Base-by-base conservation (phyloP, 1,140 invertebrate species). In the Eriocheir sinensis region DNA sequence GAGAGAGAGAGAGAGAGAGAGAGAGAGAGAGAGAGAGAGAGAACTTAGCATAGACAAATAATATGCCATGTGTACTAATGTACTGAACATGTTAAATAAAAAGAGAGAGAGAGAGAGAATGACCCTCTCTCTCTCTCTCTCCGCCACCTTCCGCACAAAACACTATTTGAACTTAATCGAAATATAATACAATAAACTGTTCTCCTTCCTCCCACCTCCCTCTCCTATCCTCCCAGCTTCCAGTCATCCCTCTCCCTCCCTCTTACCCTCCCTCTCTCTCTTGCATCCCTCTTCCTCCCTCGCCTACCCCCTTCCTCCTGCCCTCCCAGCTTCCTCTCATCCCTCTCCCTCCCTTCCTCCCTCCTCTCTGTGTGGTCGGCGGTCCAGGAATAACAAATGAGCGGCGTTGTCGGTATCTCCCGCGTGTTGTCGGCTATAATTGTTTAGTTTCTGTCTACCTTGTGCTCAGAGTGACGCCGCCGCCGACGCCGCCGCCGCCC, bases 71-170 rank as follows among this genome's bases (percentile, higher is more conserved):
- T n/a, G n/a, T n/a, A n/a, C n/a, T n/a, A n/a, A n/a, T n/a, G n/a
- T n/a, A n/a, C n/a, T n/a, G n/a, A n/a, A n/a, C n/a, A n/a, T n/a
- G n/a, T n/a, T n/a, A n/a, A n/a, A n/a, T n/a, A n/a, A n/a, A n/a
- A n/a, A n/a, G n/a, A n/a, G 60, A 72, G 60, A 72, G 60, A 72
- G 60, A 72, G 60, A 72, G 60, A 72, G 60, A 72, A n/a, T 72
- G 21, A 72, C 12, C n/a, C 60, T 21, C 60, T 1, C 60, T n/a
- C 27, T n/a, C 27, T n/a, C 60, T n/a, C n/a, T n/a, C 12, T 72
- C 27, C n/a, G 9, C 60, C n/a, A 1, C 60, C 60, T n/a, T 72
- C 60, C 60, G n/a, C 27, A 72, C 60, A 17, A 12, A 72, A 72
- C 60, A 8, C 60, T n/a, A 72, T 72, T n/a, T 72, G 60, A 72